Evolutionary conservation across 2,797 vertebrate species (phyloP).

Genomic region (Balearica regulorum): DNA sequence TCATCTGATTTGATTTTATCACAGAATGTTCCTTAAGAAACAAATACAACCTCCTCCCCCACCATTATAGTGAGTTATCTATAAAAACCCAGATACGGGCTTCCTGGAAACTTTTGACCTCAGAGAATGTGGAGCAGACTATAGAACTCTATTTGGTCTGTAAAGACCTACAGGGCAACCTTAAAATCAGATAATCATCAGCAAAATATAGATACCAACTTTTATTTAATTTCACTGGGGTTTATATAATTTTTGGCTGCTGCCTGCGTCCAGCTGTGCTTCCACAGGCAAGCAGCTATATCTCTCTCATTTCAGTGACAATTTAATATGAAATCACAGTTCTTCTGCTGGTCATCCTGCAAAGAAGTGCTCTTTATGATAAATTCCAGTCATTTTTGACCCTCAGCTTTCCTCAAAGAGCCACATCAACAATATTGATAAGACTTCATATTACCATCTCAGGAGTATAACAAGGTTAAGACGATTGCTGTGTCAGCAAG

Average conservation of each 20-base stretch:
- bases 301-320: conserved; percentile 42
- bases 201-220: conserved; percentile 37
- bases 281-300: neutral
- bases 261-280: neutral
- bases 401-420: conserved; percentile 65
- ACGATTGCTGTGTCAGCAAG: conserved; percentile 75
- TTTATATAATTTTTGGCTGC: conserved; percentile 13
- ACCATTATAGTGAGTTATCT: neutral
- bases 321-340: conserved; percentile 61
- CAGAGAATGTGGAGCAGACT: neutral
- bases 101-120: conserved; percentile 4
- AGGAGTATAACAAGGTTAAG: conserved; percentile 75
- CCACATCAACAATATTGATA: conserved; percentile 70
- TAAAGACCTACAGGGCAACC: neutral
- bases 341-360: conserved; percentile 44
- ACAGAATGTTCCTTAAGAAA: neutral
- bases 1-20: neutral
- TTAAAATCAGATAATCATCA: neutral
- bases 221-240: conserved; percentile 29
- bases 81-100: neutral
- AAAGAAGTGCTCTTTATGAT: conserved; percentile 61
- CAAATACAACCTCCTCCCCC: neutral
- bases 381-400: conserved; percentile 74
- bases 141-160: neutral
- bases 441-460: conserved; percentile 70